Evolutionary conservation across 2,888 invertebrate genomes (phyloP).

Genomic region (Malachius bipustulatus): DNA sequence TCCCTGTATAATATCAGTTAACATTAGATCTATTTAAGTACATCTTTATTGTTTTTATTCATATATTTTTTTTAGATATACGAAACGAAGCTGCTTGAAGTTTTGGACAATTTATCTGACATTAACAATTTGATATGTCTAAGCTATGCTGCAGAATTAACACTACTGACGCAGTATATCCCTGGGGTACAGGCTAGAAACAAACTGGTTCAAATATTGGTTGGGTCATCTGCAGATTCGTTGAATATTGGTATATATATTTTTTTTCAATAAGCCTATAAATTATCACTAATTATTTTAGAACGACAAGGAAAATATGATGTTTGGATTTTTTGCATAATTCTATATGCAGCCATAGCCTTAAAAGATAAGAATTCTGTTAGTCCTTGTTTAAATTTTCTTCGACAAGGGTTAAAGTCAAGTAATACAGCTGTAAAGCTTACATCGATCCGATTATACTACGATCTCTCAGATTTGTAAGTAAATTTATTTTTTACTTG

Average conservation of each 20-base stretch:
- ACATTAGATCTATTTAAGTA: no score
- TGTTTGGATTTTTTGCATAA: background rate
- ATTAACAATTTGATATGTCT: no score
- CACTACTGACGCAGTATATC: background rate
- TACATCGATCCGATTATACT: background rate
- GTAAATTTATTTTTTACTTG: no score
- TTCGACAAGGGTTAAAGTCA: background rate
- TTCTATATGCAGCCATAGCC: background rate
- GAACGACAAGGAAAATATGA: background rate
- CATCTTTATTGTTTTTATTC: no score
- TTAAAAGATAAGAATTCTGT: background rate
- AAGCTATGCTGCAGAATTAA: background rate
- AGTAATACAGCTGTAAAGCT: background rate
- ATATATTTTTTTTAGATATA: no score
- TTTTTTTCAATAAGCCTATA: no score
- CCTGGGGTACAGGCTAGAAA: background rate
- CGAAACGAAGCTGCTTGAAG: no score
- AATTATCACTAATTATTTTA: no score
- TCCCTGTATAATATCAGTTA: no score
- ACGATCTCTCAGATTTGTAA: background rate
- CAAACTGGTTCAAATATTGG: background rate
- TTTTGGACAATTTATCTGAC: no score
- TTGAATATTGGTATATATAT: no score
- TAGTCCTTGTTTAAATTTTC: background rate
- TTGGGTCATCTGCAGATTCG: background rate